Percentiles rank a stretch among this genome's conserved stretches.
Evolutionary conservation across 2,113 vertebrate genomes (phyloP).

Genomic region (Pterocles burchelli): DNA sequence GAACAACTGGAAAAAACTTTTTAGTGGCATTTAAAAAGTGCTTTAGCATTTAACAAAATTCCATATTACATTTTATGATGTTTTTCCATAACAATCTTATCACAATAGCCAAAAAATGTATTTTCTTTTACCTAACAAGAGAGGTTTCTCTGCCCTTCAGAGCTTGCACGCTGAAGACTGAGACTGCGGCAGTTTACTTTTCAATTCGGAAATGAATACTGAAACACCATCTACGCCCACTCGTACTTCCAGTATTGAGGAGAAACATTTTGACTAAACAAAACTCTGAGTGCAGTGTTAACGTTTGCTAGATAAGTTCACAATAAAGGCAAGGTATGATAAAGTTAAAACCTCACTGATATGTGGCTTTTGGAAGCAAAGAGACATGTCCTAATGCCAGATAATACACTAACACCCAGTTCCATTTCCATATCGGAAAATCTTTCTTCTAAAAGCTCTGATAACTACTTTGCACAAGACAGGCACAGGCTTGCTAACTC

Average conservation of each 20-base stretch:
- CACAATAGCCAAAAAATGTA: neutral
- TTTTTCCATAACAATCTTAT: neutral
- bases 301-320: neutral
- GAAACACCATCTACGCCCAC: rapidly evolving
- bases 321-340: neutral
- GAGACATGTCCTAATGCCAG: neutral
- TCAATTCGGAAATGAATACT: neutral
- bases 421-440: neutral
- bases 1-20: neutral
- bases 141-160: neutral
- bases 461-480: neutral
- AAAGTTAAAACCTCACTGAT: neutral
- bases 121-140: neutral
- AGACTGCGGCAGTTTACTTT: neutral
- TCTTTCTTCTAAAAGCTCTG: neutral
- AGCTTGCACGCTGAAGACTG: neutral
- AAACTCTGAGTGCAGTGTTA: neutral
- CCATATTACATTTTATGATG: neutral
- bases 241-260: neutral
- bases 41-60: neutral
- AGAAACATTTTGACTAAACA: neutral
- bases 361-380: neutral
- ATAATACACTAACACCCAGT: neutral
- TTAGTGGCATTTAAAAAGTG: neutral
- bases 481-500: neutral